Evolutionary conservation across 2,888 invertebrate genomes (phyloP), one percentile per base, ranked within the genome.

Genomic region (Pecten maximus): DNA sequence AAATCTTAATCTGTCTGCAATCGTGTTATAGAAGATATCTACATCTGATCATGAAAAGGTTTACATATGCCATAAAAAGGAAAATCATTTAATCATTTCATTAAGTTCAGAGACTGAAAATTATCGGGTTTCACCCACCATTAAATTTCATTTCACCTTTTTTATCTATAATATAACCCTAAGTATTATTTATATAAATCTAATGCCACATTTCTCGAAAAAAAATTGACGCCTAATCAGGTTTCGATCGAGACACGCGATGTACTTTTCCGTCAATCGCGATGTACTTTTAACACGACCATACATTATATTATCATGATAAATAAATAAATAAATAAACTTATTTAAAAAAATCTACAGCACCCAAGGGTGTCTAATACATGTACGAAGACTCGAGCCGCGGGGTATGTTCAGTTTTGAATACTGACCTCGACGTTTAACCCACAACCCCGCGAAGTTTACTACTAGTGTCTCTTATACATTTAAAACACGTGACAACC

Each of bases 151-250:
- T 74, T 16, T 35, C 35, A 74, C 23, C 28, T 35, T 35, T n/a
- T n/a, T n/a, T n/a, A n/a, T n/a, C n/a, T n/a, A n/a, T n/a, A n/a
- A n/a, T n/a, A n/a, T n/a, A n/a, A n/a, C n/a, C n/a, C n/a, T n/a
- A n/a, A n/a, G n/a, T n/a, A n/a, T n/a, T n/a, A 19, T 54, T 23
- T 19, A 19, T 54, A n/a, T 44, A 87, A 50, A 50, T 87, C 50
- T 16, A 50, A 89, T 28, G 87, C 87, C 28, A 89, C 48, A 86
- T 48, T 50, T 44, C 35, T 23, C 48, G 87, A 89, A 50, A 28
- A 19, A n/a, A n/a, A n/a, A n/a, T n/a, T 48, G 89, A 89, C 44
- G 74, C 74, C 74, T 35, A 44, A 74, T 28, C 6, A 35, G 74
- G 4, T 2, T 60, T 60, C 10, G 60, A n/a, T 60, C n/a, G 2